Base-by-base conservation (phyloP, 2,888 invertebrate species). In the Camponotus fellah region DNA sequence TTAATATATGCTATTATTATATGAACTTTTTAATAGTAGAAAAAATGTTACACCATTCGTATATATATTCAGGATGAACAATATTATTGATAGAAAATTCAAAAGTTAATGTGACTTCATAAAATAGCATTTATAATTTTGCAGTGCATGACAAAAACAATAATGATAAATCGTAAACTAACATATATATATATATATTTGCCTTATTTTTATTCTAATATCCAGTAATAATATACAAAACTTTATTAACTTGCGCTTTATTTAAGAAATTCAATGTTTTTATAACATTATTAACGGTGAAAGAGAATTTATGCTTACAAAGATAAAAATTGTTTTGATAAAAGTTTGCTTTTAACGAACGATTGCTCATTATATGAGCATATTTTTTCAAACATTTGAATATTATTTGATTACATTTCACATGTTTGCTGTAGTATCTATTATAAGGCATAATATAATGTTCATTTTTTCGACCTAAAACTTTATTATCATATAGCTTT, bases 71-170 rank as follows among this genome's bases (percentile, higher is more conserved):
- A 58, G 10, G 17, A n/a, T 12, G 8, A 71, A 46, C 72, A 72
- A 62, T 69, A 12, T 56, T 17, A 79, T 34, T 79, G 60, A 62
- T 43, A 79, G 46, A 26, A 9, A 14, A 58, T 68, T n/a, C 12
- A 77, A 68, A 49, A 77, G n/a, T 37, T 65, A 66, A 12, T 76
- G 21, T 40, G 43, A 32, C 66, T 68, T 58, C n/a, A 66, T 56
- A 65, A 46, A 5, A 68, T 1, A 46, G n/a, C 43, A 79, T 79
- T 79, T 79, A 79, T 43, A 34, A 69, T 60, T 69, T 68, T n/a
- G 21, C 21, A 53, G 8, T 53, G 12, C 46, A 79, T 72, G 72
- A 79, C 46, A 17, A 17, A 8, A 9, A 46, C 21, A 60, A 79
- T 62, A 71, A 58, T 8, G 21, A 46, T 17, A 34, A 68, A 6